Evolutionary conservation across 2,797 vertebrate species (phyloP), one percentile per base, ranked within the genome.

Genomic region (Ctenopoma kingsleyae): DNA sequence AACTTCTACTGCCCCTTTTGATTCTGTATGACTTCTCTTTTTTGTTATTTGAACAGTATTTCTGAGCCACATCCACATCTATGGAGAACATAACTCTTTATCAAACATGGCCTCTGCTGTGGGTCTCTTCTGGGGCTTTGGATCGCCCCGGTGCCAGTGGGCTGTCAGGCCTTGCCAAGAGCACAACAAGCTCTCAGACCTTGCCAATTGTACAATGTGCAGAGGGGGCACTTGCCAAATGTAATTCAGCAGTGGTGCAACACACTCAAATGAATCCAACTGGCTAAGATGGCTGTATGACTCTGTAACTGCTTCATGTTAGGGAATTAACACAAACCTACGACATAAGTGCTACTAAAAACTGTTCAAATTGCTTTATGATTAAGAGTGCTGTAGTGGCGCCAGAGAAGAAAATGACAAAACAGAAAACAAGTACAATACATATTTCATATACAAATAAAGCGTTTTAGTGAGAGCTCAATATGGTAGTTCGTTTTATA

Each of bases 201-300:
- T 25, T 68, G 76, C 74, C 75, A 71, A 77, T 52, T 52, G 8
- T 65, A 64, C 73, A 82, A 55, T 71, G 78, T 67, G 73, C 60
- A 32, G 44, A 7, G 17, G 35, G 61, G 36, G 53, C 17, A 12
- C 8, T 58, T 71, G 77, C 81, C 84, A 83, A 81, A 74, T 67
- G 63, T 75, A 67, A 85, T 78, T 68, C 76, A 82, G 69, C 70
- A 70, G 70, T 43, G 49, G 64, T 58, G 60, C 65, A 78, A 74
- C 47, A 54, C 1, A 13, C 70, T 75, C 44, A 66, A 44, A 72
- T 55, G 61, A 66, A 56, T 74, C 67, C 70, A 73, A 57, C 61
- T 78, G 74, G 70, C 74, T 38, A 44, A 10, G 46, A 55, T 32
- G 30, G 48, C n/a, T 52, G 16, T 13, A 41, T 11, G 44, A 62